Evolutionary conservation across 2,888 invertebrate genomes (phyloP), one percentile per base, ranked within the genome.

Genomic region (Perithous albicinctus): DNA sequence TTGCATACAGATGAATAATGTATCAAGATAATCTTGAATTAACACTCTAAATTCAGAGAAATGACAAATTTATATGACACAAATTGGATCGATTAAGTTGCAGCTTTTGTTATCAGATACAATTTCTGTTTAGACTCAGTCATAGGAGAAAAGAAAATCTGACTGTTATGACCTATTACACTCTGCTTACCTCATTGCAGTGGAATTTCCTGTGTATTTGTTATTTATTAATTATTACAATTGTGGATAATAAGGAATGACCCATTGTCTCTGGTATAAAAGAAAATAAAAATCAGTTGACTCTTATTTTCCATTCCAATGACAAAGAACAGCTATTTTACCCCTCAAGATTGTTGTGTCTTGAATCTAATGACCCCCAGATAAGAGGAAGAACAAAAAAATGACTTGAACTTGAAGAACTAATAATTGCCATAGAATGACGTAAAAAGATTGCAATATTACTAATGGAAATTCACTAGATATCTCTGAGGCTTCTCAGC

Each of bases 361-460:
- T 59, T 35, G 59, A 32, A 59, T 59, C 35, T 8, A 59, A 59
- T 46, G 38, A 59, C 26, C 12, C 51, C 32, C 48, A 29, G 78
- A 82, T 78, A 75, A 74, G 51, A 35, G 51, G 3, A 18, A 12
- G n/a, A 41, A 23, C 41, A 41, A 12, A 32, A n/a, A 67, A 59
- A 69, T 23, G 5, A 64, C 18, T 63, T 76, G 76, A 81, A 78
- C 74, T 78, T 78, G 74, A 35, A 35, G 23, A 29, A 51, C 56
- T 38, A 32, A 38, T 69, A 8, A 41, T 69, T 51, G 29, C 7
- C 15, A 29, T n/a, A 48, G 29, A 73, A 43, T 63, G 77, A 78
- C 38, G 69, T 56, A 69, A 69, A 51, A 35, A 12, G 20, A 18
- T 38, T 18, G 15, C 23, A 43, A 43, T 38, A 15, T 48, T 23